Base-by-base conservation (phyloP, 2,888 invertebrate species). In the Epicampocera succincta region DNA sequence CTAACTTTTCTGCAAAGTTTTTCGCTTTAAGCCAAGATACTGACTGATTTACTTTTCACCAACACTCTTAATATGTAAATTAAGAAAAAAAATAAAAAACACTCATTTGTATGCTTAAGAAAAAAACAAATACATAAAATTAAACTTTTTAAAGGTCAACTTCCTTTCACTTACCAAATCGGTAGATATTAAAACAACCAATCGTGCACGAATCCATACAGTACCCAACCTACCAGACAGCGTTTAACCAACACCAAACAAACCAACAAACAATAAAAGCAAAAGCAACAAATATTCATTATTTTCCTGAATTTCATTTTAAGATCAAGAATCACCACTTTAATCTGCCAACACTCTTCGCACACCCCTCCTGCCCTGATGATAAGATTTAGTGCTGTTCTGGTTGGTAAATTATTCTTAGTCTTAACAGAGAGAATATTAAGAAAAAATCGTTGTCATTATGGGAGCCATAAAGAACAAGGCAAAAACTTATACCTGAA, bases 71-170 rank as follows among this genome's bases (percentile, higher is more conserved):
- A 33, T 79, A 63, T 74, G 54, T 54, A 69, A 76, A 76, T 63
- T 44, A 11, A 48, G 3, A 48, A 48, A 48, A 44, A 15, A n/a
- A 17, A 17, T n/a, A 42, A 38, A 63, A 63, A 58, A 65, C 21
- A 6, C 58, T 40, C 46, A 52, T 54, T 42, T 42, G 33, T 33
- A 13, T 17, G 21, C 13, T 25, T 12, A 42, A 44, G 29, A 44
- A 42, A n/a, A 33, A 17, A 38, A 33, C 15, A 40, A 42, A 58
- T 8, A 21, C 38, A 50, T 29, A 48, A 76, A 73, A 65, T 68
- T 68, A 75, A 66, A 60, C 46, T 19, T 72, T 78, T 82, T 82
- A 78, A 82, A 82, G 82, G 82, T 82, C 82, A 82, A 82, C 82
- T 82, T 82, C 82, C 82, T 82, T 82, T 82, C 82, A 82, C 82